These are phyloP conservation scores for Megaceryle alcyon DNA, from an alignment of 2,797 vertebrate genomes.

Conservation along the genomic window DNA sequence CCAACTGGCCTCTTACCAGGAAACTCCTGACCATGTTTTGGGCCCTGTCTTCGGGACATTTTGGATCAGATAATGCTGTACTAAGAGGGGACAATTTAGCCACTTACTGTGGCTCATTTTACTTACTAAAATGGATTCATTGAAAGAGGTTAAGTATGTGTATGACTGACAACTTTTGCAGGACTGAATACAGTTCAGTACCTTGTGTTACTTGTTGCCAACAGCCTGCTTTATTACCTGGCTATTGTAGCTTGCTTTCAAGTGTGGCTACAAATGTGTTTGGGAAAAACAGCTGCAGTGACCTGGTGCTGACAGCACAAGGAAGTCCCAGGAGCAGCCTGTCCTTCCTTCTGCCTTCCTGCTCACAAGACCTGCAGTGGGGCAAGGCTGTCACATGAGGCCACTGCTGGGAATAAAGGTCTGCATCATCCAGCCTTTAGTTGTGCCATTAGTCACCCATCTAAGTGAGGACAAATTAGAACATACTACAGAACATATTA, in stretches of 20 bases:
- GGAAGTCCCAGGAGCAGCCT: not conserved
- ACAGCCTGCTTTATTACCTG: not conserved
- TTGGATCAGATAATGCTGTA: not conserved
- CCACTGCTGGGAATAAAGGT: not conserved
- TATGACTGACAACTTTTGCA: not conserved
- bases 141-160: not conserved
- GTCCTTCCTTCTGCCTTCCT: not conserved
- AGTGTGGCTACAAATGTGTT: rapidly evolving
- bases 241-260: not conserved
- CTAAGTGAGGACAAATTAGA: not conserved
- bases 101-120: not conserved
- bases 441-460: not conserved
- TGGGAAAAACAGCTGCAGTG: not conserved
- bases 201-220: not conserved
- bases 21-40: not conserved
- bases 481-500: not conserved
- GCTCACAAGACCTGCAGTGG: rapidly evolving
- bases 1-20: not conserved
- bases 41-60: not conserved
- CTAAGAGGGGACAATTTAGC: not conserved
- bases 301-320: not conserved
- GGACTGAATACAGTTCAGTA: too few relatives aligned
- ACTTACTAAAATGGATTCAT: not conserved
- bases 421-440: not conserved
- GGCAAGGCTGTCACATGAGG: not conserved